These are phyloP conservation scores for Ennomos erosarius DNA, from an alignment of 2,888 invertebrate species.

Conservation along the genomic window DNA sequence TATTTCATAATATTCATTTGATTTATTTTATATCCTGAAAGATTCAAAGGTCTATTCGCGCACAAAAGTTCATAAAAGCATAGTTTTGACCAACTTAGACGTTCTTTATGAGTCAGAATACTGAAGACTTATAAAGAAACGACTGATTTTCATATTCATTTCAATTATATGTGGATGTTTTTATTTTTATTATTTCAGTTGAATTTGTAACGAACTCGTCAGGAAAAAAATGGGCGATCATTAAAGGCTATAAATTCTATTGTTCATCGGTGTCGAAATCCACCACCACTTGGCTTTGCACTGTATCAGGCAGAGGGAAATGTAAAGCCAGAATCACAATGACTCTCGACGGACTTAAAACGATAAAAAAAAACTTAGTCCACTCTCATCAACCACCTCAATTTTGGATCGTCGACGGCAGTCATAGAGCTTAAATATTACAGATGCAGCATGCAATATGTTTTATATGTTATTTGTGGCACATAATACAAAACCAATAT, in stretches of 20 bases:
- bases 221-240: constrained; percentile 40
- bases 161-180: too few relatives aligned
- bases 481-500: too few relatives aligned
- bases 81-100: too few relatives aligned
- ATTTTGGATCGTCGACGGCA: constrained; percentile 25
- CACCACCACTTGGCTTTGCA: background rate
- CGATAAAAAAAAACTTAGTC: constrained; percentile 16
- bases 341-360: background rate
- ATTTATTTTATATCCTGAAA: too few relatives aligned
- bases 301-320: too few relatives aligned
- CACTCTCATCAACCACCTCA: constrained; percentile 43
- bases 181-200: constrained; percentile 20
- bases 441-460: background rate
- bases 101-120: too few relatives aligned
- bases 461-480: too few relatives aligned
- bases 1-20: too few relatives aligned
- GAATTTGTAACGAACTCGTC: constrained; percentile 26
- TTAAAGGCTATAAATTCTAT: constrained; percentile 46
- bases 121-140: too few relatives aligned
- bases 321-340: constrained; percentile 1
- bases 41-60: too few relatives aligned
- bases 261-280: constrained; percentile 8
- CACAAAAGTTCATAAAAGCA: too few relatives aligned
- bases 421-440: constrained; percentile 21
- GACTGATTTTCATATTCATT: too few relatives aligned